A percentile compares a stretch with the other conserved stretches of the same genome.
Conservation (phyloP, 2,888 invertebrate species). For the Pyrgus malvae region DNA sequence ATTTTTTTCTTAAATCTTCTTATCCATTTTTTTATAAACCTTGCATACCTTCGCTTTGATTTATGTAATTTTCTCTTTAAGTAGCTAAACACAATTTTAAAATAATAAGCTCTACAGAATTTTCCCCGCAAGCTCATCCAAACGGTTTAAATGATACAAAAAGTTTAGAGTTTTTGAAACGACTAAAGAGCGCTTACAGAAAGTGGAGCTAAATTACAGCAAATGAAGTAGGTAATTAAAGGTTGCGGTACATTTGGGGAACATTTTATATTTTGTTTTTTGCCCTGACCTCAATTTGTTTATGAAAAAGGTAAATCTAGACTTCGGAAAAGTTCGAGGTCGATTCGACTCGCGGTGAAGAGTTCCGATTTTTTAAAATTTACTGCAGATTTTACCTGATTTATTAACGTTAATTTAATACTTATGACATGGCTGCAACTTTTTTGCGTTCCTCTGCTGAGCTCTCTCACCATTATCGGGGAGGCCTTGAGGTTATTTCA, state of each 20-base stretch:
- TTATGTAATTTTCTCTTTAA: no score
- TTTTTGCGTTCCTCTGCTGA: no score
- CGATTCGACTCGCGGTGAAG: neutral
- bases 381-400: no score
- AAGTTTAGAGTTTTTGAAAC: constrained; percentile 1
- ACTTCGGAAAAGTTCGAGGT: neutral
- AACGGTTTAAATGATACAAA: constrained; percentile 1
- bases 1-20: no score
- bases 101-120: neutral
- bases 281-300: neutral
- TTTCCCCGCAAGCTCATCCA: neutral
- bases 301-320: neutral
- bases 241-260: neutral
- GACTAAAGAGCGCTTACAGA: constrained; percentile 8
- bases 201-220: constrained; percentile 13
- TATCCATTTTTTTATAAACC: no score
- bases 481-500: no score
- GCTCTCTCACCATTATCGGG: no score
- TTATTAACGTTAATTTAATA: no score
- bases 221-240: constrained; percentile 11
- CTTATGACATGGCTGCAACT: no score
- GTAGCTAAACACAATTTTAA: neutral
- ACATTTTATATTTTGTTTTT: constrained; percentile 7
- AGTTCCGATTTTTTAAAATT: no score
- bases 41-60: no score